These are phyloP conservation scores for Stichodactyla mertensii DNA, from an alignment of 64 coral and sea anemone species.

Conservation along the genomic window DNA sequence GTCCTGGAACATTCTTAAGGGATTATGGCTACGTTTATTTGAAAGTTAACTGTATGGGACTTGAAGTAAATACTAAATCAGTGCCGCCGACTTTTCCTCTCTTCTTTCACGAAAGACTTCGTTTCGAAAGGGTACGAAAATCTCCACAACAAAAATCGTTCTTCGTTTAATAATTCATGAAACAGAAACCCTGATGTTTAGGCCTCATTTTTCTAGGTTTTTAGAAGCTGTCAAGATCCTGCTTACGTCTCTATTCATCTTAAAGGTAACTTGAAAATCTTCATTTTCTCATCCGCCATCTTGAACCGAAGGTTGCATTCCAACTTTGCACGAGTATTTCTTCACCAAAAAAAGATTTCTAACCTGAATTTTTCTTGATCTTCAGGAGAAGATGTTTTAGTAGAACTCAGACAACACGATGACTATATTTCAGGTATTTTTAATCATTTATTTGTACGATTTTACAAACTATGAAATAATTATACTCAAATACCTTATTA, in stretches of 20 bases:
- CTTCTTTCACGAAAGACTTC: constrained; percentile 92
- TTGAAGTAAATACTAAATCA: constrained; percentile 89
- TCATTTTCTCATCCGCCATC: constrained; percentile 32
- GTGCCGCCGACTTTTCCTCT: constrained; percentile 94
- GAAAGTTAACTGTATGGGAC: constrained; percentile 96
- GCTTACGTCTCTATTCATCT: constrained; percentile 92
- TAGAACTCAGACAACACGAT: constrained; percentile 91
- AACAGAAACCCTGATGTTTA: background rate
- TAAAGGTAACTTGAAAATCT: constrained; percentile 56
- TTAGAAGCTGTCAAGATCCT: constrained; percentile 96
- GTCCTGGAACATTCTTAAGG: constrained; percentile 90
- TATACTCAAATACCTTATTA: background rate
- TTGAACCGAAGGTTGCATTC: constrained; percentile 14
- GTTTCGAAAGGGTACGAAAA: constrained; percentile 89
- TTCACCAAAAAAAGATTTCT: background rate
- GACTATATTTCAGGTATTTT: constrained; percentile 92
- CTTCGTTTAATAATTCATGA: constrained; percentile 18
- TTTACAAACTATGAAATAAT: too few species aligned
- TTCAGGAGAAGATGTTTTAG: constrained; percentile 87
- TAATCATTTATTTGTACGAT: background rate
- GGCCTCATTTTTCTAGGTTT: constrained; percentile 62
- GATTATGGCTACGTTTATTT: constrained; percentile 98
- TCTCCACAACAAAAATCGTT: background rate
- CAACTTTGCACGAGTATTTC: background rate
- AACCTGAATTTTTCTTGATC: background rate